Evolutionary conservation across 2,888 invertebrate genomes (phyloP).

Genomic region (Tineola bisselliella): DNA sequence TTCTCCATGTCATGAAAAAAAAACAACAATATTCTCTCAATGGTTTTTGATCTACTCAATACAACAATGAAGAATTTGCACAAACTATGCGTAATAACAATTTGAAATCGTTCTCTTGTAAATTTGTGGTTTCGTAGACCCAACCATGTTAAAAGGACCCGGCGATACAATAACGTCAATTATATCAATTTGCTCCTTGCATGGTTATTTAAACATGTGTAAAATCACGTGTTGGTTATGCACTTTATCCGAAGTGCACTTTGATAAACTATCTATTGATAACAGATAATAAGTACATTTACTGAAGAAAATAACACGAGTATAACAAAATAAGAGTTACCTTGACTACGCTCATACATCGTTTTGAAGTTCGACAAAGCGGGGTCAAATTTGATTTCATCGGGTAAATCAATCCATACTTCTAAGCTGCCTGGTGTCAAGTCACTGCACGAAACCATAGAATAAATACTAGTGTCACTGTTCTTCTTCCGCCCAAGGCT

Average conservation of each 20-base stretch:
- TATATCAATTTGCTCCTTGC: no score
- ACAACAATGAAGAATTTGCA: no score
- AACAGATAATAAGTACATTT: neutral
- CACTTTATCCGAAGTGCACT: neutral
- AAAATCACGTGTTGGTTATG: neutral
- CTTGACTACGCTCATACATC: slow-evolving; percentile 61
- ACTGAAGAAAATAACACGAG: neutral
- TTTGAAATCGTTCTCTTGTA: no score
- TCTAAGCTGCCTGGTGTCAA: slow-evolving; percentile 70
- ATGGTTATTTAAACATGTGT: neutral
- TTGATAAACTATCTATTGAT: neutral
- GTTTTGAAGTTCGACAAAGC: slow-evolving; percentile 70
- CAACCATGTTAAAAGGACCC: no score
- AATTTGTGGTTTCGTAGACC: no score
- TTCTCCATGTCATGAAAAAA: no score
- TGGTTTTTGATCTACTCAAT: no score
- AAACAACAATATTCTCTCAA: no score
- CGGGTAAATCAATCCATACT: slow-evolving; percentile 73
- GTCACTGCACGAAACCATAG: slow-evolving; percentile 62
- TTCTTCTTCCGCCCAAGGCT: slow-evolving; percentile 15
- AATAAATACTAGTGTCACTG: slow-evolving; percentile 38
- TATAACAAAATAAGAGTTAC: slow-evolving; percentile 22
- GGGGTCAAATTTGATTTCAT: slow-evolving; percentile 73
- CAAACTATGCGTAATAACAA: no score
- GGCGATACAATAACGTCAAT: no score